phyloP scores from a whole-genome alignment of 2,888 invertebrate genomes.

The Podotricha telesiphe region DNA sequence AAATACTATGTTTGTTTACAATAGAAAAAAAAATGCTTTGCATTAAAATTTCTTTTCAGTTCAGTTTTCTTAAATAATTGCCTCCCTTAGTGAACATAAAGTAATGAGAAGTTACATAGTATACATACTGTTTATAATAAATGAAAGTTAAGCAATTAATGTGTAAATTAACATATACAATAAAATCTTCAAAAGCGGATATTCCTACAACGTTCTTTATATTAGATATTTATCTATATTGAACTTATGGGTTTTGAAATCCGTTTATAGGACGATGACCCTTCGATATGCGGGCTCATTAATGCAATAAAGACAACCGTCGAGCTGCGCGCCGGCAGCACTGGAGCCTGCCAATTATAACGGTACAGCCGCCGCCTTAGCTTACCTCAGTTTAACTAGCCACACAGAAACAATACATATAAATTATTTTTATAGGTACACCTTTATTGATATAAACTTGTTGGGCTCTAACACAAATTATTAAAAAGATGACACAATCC shows the following conservation, averaged over 20 bases:
- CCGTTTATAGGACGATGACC: conserved; percentile 59
- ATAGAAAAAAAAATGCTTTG: neutral
- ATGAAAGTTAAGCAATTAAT: no score
- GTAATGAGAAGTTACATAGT: no score
- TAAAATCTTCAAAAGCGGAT: no score
- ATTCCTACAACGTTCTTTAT: neutral
- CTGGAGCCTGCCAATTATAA: conserved; percentile 56
- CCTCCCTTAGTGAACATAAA: no score
- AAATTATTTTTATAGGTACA: conserved; percentile 1
- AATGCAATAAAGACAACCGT: conserved; percentile 62
- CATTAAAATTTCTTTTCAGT: no score
- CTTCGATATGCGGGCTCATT: conserved; percentile 64
- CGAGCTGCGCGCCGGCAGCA: conserved; percentile 49
- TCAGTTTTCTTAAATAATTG: no score
- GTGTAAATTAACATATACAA: no score
- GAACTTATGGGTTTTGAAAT: conserved; percentile 50
- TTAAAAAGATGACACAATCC: conserved; percentile 30
- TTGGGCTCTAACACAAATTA: conserved; percentile 6
- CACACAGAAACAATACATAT: conserved; percentile 39
- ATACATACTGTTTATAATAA: no score
- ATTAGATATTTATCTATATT: neutral
- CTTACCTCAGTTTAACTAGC: conserved; percentile 45
- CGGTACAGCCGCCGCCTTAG: conserved; percentile 49
- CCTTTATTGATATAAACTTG: neutral
- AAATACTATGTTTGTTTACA: neutral